Evolutionary conservation across 2,888 invertebrate species (phyloP).

Genomic region (Heliconius ismenius): DNA sequence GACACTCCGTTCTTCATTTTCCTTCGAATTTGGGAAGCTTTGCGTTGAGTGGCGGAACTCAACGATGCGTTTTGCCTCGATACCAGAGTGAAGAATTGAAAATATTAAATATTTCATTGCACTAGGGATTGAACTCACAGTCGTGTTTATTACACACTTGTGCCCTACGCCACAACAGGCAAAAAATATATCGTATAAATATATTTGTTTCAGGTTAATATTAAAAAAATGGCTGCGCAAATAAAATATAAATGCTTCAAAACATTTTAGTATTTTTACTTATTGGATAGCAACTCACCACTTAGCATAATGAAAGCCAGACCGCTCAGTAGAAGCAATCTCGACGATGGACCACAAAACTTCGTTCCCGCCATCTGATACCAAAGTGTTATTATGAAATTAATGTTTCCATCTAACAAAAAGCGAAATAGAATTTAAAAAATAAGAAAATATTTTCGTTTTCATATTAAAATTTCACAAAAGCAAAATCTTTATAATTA

Average conservation of each 20-base stretch:
- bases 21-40: no score
- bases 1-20: no score
- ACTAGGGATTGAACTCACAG: no score
- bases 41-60: no score
- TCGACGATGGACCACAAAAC: slow-evolving; percentile 51
- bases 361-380: slow-evolving; percentile 48
- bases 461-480: neutral
- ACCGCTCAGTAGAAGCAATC: slow-evolving; percentile 53
- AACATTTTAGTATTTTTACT: slow-evolving; percentile 15
- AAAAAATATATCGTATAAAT: neutral
- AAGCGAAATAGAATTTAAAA: slow-evolving; percentile 4
- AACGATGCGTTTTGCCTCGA: no score
- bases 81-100: no score
- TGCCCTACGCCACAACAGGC: no score
- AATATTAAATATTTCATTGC: no score
- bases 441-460: slow-evolving; percentile 18
- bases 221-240: neutral
- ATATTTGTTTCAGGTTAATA: neutral
- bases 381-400: slow-evolving; percentile 31
- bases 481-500: neutral
- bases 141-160: no score
- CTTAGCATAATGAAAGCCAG: slow-evolving; percentile 68
- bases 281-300: slow-evolving; percentile 60
- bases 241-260: slow-evolving; percentile 13
- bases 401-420: slow-evolving; percentile 27